Evolutionary conservation across 2,888 invertebrate species (phyloP), one percentile per base, ranked within the genome.

Genomic region (Elaeidobius kamerunicus): DNA sequence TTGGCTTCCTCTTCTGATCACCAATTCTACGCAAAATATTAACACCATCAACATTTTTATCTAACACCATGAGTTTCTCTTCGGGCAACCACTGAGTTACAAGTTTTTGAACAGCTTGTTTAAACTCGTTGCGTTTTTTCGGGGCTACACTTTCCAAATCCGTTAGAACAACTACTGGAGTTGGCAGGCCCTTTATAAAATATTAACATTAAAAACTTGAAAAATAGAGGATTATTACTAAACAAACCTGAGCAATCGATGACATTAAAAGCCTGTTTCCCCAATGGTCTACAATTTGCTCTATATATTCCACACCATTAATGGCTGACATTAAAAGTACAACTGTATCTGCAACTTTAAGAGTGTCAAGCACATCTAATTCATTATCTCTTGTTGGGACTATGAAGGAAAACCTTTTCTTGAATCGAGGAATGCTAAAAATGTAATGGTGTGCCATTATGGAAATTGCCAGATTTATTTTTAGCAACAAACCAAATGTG

Each of bases 271-370:
- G 80, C 63, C 83, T 82, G 60, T 86, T 83, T 0, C 91, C 92
- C 83, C 85, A 88, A 55, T 82, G 80, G 68, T 92, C 91, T 35
- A 91, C 78, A 1, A 86, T 77, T 58, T 86, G 83, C 59, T 84
- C 80, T 53, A 65, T 69, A 41, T 66, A 67, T 58, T 64, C 69
- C 46, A 82, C 75, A 7, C 78, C 78, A 59, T 70, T 69, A 53
- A 73, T 70, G 0, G 87, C 85, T 1, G 90, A 88, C 35, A 89
- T 79, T 6, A 95, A 71, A 68, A 92, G 84, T 2, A 97, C 67
- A 1, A 91, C 81, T 1, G 89, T 88, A 68, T 95, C 94, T 17
- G 91, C 86, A 4, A 93, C 84, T 78, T 93, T 94, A 1, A 88
- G 74, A n/a, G 85, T 79, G 75, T 94, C 94, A 48, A 94, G 73